Conservation (phyloP, 2,113 vertebrate species). For the Sylvilagus bachmani region DNA sequence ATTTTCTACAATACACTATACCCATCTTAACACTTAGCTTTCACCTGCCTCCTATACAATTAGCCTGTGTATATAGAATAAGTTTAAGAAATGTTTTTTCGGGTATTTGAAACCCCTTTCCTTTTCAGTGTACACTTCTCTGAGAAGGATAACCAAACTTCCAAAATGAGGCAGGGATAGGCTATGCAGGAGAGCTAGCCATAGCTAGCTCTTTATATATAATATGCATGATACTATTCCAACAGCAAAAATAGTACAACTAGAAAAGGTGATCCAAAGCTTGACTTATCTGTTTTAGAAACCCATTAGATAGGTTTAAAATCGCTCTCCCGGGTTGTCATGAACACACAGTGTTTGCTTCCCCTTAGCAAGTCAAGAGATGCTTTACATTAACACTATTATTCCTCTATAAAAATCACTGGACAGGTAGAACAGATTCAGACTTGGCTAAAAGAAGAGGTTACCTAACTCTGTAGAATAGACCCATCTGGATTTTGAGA, state of each 20-base stretch:
- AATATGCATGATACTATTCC: neutral
- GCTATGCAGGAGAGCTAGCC: neutral
- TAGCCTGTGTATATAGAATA: neutral
- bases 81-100: neutral
- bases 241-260: neutral
- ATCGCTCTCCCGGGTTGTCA: neutral
- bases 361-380: neutral
- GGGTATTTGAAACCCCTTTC: conserved; percentile 22
- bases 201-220: neutral
- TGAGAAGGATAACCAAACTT: neutral
- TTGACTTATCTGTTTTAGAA: neutral
- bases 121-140: neutral
- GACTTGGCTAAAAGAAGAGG: neutral
- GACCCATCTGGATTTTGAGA: neutral
- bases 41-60: neutral
- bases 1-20: conserved; percentile 3
- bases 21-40: conserved; percentile 1
- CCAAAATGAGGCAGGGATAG: neutral
- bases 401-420: conserved; percentile 11
- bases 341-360: neutral
- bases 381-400: neutral
- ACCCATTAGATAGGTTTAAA: conserved; percentile 1
- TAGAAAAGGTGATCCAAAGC: conserved; percentile 36
- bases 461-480: neutral
- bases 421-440: neutral